Evolutionary conservation across 2,888 invertebrate genomes (phyloP).

Genomic region (Galeruca laticollis): DNA sequence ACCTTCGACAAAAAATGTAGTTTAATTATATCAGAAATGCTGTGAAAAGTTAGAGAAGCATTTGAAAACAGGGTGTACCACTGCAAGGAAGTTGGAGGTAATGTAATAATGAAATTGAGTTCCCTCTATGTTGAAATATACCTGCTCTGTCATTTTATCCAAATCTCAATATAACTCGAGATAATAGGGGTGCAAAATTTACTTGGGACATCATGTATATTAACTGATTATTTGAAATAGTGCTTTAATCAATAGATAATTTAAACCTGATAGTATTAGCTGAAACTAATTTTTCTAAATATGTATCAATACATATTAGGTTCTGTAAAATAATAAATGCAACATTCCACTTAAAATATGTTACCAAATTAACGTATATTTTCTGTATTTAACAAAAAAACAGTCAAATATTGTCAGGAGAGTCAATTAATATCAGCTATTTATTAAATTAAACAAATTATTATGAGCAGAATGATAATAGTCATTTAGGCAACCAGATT

Average conservation of each 20-base stretch:
- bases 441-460: not conserved
- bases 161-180: too few species aligned
- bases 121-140: too few species aligned
- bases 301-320: not conserved
- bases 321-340: constrained; percentile 4
- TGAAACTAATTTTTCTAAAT: constrained; percentile 5
- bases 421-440: not conserved
- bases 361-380: not conserved
- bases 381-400: not conserved
- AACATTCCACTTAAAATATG: constrained; percentile 15
- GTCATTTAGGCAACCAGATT: not conserved
- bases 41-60: too few species aligned
- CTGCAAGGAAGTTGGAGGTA: too few species aligned
- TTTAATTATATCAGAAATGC: too few species aligned
- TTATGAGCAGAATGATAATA: not conserved
- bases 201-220: too few species aligned
- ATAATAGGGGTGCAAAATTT: too few species aligned
- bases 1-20: too few species aligned
- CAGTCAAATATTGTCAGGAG: not conserved
- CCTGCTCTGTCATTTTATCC: too few species aligned
- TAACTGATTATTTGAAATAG: not conserved
- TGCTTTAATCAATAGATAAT: not conserved
- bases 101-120: too few species aligned
- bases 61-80: too few species aligned
- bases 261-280: not conserved